Base-by-base conservation (phyloP, 2,113 vertebrate genomes). In the Ciconia stormi region DNA sequence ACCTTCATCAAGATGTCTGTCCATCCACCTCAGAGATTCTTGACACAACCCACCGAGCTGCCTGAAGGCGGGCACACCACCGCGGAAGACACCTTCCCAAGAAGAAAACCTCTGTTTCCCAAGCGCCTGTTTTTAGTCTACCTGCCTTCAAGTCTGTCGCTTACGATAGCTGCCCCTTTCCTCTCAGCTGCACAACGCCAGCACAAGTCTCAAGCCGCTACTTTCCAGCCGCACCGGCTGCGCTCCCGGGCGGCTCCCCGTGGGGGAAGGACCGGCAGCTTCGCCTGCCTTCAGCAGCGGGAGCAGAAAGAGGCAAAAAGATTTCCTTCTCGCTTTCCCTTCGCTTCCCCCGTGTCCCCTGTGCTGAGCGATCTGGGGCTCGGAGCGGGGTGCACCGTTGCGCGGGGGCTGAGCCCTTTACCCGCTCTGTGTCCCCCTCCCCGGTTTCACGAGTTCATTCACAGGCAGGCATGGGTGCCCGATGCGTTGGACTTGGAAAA, bases 141-240 rank as follows among this genome's bases (percentile, higher is more conserved):
- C 29, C 29, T 40, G 44, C 42, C 47, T 13, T 15, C 22, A 11
- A 65, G 15, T 19, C 14, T 12, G 20, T 16, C 16, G 4, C 42
- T 49, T 17, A 2, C 0, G 34, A 7, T 0, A 14, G 27, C 29
- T 10, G 13, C 20, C 66, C 1, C 47, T 8, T 6, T 1, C 10
- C 61, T 8, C 38, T 1, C 34, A 5, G n/a, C n/a, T 0, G 20
- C 67, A 8, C 53, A 10, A 1, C 0, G 20, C 29, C 2, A 32
- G 29, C 13, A 2, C 21, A 12, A 36, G 18, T 3, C 22, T 11
- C 47, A 2, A 10, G 70, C 22, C 44, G 26, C 23, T 4, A 4
- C 67, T 53, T 34, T 1, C 12, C 81, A 4, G 23, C 17, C 44
- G 0, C 42, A 7, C 19, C 30, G 6, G 25, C 42, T 2, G 46